Evolutionary conservation across 2,888 invertebrate genomes (phyloP).

Genomic region (Romanomermis culicivorax): DNA sequence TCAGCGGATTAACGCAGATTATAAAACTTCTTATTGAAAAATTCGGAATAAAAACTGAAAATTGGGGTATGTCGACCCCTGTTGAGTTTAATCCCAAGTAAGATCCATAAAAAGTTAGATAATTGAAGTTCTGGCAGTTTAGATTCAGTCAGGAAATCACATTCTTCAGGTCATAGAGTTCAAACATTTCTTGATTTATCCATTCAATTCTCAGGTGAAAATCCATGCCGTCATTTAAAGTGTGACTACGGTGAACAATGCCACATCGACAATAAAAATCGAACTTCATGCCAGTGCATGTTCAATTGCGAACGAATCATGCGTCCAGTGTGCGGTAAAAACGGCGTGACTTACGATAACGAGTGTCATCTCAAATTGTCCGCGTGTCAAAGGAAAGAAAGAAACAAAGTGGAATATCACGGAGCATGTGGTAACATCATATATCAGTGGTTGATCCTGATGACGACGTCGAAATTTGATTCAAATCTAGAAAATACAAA

Average conservation of each 20-base stretch:
- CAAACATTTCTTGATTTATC: too few relatives aligned
- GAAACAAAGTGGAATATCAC: conserved; percentile 32
- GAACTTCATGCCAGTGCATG: conserved; percentile 31
- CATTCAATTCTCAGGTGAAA: conserved; percentile 34
- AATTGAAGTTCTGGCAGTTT: too few relatives aligned
- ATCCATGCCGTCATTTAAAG: conserved; percentile 33
- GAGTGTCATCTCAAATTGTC: conserved; percentile 53
- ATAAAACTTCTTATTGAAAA: too few relatives aligned
- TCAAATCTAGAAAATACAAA: too few relatives aligned
- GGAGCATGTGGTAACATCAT: conserved; percentile 34
- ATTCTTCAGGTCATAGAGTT: too few relatives aligned
- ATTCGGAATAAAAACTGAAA: too few relatives aligned
- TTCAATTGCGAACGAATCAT: conserved; percentile 17
- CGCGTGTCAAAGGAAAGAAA: conserved; percentile 30
- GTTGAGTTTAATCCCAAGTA: too few relatives aligned
- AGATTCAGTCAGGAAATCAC: too few relatives aligned
- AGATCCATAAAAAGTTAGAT: too few relatives aligned
- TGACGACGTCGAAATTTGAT: too few relatives aligned
- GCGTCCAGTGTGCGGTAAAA: conserved; percentile 30
- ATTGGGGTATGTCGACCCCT: too few relatives aligned
- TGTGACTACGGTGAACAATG: conserved; percentile 56
- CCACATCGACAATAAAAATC: conserved; percentile 37
- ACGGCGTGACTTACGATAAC: conserved; percentile 60
- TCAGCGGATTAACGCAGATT: too few relatives aligned
- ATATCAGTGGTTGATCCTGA: not conserved